Conservation (phyloP, 2,888 invertebrate genomes). For the Diarsia rubi region DNA sequence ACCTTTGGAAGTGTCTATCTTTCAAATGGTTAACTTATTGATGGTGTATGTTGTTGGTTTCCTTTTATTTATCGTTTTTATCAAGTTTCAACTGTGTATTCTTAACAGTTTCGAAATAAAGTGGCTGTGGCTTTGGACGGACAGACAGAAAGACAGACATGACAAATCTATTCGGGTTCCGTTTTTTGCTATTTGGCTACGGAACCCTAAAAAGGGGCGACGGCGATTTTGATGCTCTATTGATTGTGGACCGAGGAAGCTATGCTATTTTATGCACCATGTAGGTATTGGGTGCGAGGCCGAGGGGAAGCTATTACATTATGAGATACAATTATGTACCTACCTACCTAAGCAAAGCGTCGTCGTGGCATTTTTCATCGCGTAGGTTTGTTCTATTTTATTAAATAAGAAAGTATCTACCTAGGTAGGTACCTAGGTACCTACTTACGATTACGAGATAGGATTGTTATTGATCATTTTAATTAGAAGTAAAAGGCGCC, state of each 20-base stretch:
- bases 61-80: too few relatives aligned
- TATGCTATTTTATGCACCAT: slow-evolving; percentile 36
- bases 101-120: too few relatives aligned
- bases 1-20: too few relatives aligned
- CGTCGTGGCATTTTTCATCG: not conserved
- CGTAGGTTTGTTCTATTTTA: not conserved
- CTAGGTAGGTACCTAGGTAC: not conserved
- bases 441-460: too few relatives aligned
- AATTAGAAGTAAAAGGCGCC: slow-evolving; percentile 13
- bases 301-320: not conserved
- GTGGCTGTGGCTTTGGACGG: too few relatives aligned
- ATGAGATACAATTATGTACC: slow-evolving; percentile 8
- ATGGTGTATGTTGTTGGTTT: too few relatives aligned
- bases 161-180: too few relatives aligned
- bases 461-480: too few relatives aligned
- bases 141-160: too few relatives aligned
- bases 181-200: too few relatives aligned
- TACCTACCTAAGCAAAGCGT: not conserved
- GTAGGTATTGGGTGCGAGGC: not conserved
- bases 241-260: slow-evolving; percentile 65
- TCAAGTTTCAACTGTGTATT: too few relatives aligned
- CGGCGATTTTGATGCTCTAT: slow-evolving; percentile 65
- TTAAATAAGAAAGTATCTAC: not conserved
- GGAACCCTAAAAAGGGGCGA: slow-evolving; percentile 63
- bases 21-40: too few relatives aligned